A percentile compares a stretch with the other conserved stretches of the same genome.
Conservation (phyloP, 1,140 invertebrate species). For the Neodiprion virginianus region DNA sequence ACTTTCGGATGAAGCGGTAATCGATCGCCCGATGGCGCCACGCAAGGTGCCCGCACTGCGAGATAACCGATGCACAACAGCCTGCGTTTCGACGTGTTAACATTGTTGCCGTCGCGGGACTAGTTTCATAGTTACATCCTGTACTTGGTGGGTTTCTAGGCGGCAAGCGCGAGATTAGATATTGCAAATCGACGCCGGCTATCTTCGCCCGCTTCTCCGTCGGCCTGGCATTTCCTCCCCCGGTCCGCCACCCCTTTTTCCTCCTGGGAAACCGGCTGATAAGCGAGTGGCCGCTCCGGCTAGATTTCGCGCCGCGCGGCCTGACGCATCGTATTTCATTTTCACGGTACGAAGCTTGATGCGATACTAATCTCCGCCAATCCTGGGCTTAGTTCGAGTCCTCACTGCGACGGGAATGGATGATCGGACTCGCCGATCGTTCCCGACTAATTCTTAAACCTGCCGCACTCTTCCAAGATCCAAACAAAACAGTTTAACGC, state of each 20-base stretch:
- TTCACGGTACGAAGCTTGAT: not conserved
- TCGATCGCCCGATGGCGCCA: no score
- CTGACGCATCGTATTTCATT: slow-evolving; percentile 5
- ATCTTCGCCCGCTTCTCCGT: slow-evolving; percentile 25
- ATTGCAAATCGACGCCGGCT: slow-evolving; percentile 40
- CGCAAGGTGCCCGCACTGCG: no score
- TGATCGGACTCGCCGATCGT: not conserved
- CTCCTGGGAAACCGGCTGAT: not conserved
- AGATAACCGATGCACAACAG: no score
- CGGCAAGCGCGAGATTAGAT: slow-evolving; percentile 38
- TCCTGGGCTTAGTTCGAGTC: slow-evolving; percentile 1
- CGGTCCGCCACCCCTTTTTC: not conserved
- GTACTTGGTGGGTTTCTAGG: slow-evolving; percentile 17
- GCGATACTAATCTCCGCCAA: not conserved
- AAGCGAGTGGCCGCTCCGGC: not conserved
- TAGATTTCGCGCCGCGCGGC: not conserved
- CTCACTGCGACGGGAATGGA: not conserved
- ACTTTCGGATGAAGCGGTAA: no score
- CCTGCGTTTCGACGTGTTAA: not conserved
- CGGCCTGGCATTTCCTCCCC: not conserved
- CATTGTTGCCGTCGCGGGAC: not conserved
- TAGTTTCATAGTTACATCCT: not conserved
- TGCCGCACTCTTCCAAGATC: no score
- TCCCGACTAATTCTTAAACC: not conserved
- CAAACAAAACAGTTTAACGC: no score